These are phyloP conservation scores for Phthorimaea operculella DNA, from an alignment of 1,140 invertebrate species.

Conservation along the genomic window DNA sequence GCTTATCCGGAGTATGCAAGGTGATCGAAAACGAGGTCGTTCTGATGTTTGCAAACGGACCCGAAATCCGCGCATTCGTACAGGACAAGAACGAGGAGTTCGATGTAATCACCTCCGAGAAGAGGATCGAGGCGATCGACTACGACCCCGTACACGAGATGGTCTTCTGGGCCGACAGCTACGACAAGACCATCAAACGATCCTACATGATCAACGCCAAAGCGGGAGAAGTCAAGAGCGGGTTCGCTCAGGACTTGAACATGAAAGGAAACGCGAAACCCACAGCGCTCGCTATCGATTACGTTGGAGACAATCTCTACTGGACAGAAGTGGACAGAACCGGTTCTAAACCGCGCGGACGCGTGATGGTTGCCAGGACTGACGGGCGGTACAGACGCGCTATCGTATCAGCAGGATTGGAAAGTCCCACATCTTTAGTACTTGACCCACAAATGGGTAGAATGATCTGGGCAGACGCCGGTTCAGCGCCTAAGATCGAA, in stretches of 20 bases:
- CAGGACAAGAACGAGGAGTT: constrained; percentile 75
- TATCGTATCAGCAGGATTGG: constrained; percentile 76
- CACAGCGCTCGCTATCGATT: constrained; percentile 88
- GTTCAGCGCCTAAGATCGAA: constrained; percentile 86
- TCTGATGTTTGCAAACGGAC: constrained; percentile 81
- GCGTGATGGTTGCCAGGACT: constrained; percentile 86
- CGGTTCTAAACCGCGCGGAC: constrained; percentile 76
- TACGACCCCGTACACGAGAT: constrained; percentile 85
- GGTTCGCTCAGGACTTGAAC: constrained; percentile 89
- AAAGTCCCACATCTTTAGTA: constrained; percentile 86
- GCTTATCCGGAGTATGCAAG: constrained; percentile 84
- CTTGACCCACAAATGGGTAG: constrained; percentile 87
- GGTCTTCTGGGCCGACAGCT: constrained; percentile 93
- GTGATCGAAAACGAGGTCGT: constrained; percentile 73
- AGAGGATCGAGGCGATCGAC: constrained; percentile 88
- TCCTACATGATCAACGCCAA: constrained; percentile 88
- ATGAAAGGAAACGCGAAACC: constrained; percentile 85
- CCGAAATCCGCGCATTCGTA: constrained; percentile 84
- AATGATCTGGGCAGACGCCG: constrained; percentile 92
- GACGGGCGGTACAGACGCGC: constrained; percentile 91
- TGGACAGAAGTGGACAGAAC: constrained; percentile 90
- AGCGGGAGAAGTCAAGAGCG: constrained; percentile 80
- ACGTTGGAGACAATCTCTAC: constrained; percentile 92
- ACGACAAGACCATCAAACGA: constrained; percentile 89
- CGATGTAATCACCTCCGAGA: constrained; percentile 83